phyloP scores from a whole-genome alignment of 2,113 vertebrate genomes.

The Macrotus californicus region DNA sequence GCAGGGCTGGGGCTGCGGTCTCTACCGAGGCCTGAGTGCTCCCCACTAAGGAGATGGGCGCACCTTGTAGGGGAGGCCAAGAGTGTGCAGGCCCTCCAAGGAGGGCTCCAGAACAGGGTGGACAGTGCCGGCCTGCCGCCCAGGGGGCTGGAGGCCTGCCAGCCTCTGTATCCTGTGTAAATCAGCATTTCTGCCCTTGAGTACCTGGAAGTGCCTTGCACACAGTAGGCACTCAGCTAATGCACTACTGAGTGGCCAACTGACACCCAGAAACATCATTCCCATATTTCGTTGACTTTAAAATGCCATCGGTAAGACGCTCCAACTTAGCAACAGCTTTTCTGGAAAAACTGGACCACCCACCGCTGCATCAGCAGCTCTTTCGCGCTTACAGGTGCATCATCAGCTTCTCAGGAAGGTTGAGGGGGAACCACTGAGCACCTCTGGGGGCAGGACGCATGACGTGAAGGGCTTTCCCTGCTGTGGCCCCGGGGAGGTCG shows the following conservation, averaged over 20 bases:
- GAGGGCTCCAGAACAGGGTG: no score
- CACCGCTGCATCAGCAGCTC: rapidly evolving
- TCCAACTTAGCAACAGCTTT: not conserved
- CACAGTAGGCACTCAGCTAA: rapidly evolving
- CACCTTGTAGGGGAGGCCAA: not conserved
- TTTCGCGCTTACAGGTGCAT: rapidly evolving
- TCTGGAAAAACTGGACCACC: rapidly evolving
- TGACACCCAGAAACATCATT: not conserved
- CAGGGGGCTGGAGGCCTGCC: not conserved
- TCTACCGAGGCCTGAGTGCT: no score
- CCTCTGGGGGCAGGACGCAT: rapidly evolving
- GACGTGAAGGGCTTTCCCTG: not conserved
- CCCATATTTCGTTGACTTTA: not conserved
- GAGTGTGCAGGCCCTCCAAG: rapidly evolving
- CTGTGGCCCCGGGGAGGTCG: not conserved
- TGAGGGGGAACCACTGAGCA: rapidly evolving
- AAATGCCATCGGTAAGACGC: not conserved
- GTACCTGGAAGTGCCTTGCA: not conserved
- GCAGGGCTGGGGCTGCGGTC: not conserved
- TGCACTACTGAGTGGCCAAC: rapidly evolving
- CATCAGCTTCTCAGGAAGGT: not conserved
- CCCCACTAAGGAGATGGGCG: not conserved
- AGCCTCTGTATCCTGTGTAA: rapidly evolving
- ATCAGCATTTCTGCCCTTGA: rapidly evolving
- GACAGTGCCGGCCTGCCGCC: not conserved